phyloP scores from a whole-genome alignment of 2,797 vertebrate genomes.

The Parambassis ranga region DNA sequence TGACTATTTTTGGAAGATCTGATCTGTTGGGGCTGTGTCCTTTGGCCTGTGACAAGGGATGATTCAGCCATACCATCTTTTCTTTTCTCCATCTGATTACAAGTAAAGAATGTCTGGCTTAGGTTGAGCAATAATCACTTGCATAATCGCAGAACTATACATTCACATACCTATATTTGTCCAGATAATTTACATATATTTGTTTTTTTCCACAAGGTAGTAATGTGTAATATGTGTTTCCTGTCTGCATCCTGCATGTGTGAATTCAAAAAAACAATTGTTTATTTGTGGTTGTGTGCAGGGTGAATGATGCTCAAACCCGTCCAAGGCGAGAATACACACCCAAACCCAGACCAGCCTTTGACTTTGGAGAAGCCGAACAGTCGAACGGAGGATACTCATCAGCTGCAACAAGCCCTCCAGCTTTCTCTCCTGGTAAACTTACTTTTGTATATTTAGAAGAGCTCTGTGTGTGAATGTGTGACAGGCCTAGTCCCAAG shows the following conservation, averaged over 20 bases:
- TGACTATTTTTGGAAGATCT: slow-evolving; percentile 22
- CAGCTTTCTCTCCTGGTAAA: slow-evolving; percentile 69
- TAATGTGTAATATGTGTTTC: too few relatives aligned
- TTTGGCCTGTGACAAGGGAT: slow-evolving; percentile 5
- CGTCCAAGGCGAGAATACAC: slow-evolving; percentile 86
- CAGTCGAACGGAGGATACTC: slow-evolving; percentile 88
- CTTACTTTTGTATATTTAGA: neutral
- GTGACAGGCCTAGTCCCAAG: neutral
- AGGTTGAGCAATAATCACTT: too few relatives aligned
- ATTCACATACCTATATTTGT: neutral
- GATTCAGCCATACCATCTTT: neutral
- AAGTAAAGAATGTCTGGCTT: slow-evolving; percentile 5
- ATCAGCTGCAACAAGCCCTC: slow-evolving; percentile 49
- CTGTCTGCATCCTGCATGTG: neutral
- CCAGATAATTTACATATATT: neutral
- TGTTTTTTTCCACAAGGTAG: too few relatives aligned
- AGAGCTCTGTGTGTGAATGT: neutral
- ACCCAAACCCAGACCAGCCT: slow-evolving; percentile 83
- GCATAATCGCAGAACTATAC: neutral
- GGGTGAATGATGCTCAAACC: slow-evolving; percentile 86
- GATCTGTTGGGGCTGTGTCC: slow-evolving; percentile 20
- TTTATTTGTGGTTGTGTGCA: slow-evolving; percentile 54
- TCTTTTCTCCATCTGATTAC: neutral
- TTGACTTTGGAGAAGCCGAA: slow-evolving; percentile 81
- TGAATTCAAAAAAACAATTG: neutral